A percentile compares a stretch with the other conserved stretches of the same genome.
phyloP scores from a whole-genome alignment of 2,888 invertebrate genomes.

The Rhimphoctona megacephalus region DNA sequence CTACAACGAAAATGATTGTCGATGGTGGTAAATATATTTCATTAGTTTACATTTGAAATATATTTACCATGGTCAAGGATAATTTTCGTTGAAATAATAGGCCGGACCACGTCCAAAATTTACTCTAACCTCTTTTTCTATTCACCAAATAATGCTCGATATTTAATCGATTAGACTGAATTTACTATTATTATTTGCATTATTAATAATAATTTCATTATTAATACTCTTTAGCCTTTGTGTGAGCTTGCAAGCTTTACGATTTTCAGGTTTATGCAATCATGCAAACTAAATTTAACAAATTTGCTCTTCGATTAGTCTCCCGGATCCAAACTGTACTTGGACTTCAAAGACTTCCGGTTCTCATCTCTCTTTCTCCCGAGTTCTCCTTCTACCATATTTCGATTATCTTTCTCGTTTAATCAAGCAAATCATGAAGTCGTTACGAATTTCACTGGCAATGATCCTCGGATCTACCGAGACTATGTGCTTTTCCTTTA shows the following conservation, averaged over 20 bases:
- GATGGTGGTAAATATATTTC: background rate
- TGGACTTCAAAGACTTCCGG: constrained; percentile 55
- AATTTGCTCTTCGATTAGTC: constrained; percentile 56
- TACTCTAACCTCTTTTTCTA: background rate
- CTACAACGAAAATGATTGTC: too few species aligned
- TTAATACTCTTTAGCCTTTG: background rate
- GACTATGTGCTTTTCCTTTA: constrained; percentile 37
- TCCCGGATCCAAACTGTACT: constrained; percentile 38
- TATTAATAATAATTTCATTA: background rate
- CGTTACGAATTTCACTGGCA: constrained; percentile 77
- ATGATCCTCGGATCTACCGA: constrained; percentile 25
- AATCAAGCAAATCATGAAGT: constrained; percentile 82
- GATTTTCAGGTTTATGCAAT: constrained; percentile 41
- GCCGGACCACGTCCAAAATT: background rate
- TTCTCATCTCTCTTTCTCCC: constrained; percentile 15
- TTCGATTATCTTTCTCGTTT: constrained; percentile 73
- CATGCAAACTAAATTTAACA: constrained; percentile 24
- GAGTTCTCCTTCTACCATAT: background rate
- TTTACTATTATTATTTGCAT: background rate
- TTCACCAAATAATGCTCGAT: background rate
- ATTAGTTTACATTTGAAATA: background rate
- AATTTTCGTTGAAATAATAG: background rate
- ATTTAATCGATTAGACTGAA: background rate
- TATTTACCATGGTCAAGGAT: background rate
- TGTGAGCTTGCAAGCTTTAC: constrained; percentile 33